Evolutionary conservation across 2,113 vertebrate genomes (phyloP), one percentile per base, ranked within the genome.

Genomic region (Regulus satrapa): DNA sequence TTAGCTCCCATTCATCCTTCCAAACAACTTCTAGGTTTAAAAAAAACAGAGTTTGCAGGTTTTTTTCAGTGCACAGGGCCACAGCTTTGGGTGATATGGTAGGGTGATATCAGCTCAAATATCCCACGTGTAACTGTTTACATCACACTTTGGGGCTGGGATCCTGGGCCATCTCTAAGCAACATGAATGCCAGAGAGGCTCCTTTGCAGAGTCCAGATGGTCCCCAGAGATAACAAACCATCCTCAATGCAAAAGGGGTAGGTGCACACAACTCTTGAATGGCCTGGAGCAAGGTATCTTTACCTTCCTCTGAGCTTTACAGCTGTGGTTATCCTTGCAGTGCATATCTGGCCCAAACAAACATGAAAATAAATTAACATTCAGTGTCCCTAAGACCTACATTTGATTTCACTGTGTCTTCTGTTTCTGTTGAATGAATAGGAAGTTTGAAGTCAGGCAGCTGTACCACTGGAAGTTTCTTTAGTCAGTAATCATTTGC

Each of bases 61-160:
- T 55, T 11, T 31, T 59, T 89, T 21, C 40, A 82, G 31, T 24
- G 8, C 52, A 78, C 61, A 81, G 36, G 26, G 52, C 10, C 8
- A 3, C 13, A 25, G 13, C 19, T 82, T 28, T 16, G 10, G 38
- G 24, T 73, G 46, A 56, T 8, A 10, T 3, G 7, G 17, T 43
- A 77, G 38, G n/a, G 19, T 1, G 0, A 7, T 46, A 41, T 8
- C 41, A 20, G 23, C 38, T 75, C 32, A 46, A 1, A 2, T 12
- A 34, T 59, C 16, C 31, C 38, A 54, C 34, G 8, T 1, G 3
- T 54, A 36, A 15, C 17, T 76, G 17, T n/a, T 32, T 68, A 26
- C 5, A 9, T 20, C 54, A 61, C 36, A 36, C 8, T 6, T 16
- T 36, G 61, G 32, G 12, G 24, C 36, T 62, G 64, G 32, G 18